Base-by-base conservation (phyloP, 2,888 invertebrate genomes). In the Prosapia bicincta region DNA sequence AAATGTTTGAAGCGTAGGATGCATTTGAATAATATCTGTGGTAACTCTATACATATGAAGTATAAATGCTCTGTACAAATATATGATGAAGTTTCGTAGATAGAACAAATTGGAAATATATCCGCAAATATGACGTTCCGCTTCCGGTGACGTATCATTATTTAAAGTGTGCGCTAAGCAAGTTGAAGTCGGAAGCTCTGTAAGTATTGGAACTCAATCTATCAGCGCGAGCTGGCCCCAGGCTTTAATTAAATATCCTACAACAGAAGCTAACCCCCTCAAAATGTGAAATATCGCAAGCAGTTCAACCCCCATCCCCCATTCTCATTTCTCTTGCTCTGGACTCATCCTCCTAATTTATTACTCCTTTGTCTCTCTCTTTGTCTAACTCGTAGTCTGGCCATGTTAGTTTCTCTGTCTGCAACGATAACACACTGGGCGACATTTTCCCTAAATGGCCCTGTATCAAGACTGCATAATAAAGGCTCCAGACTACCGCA, bases 201-300 rank as follows among this genome's bases (percentile, higher is more conserved):
- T 54, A 54, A 70, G 70, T 70, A 70, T 70, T 43, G 70, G 70
- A 70, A 70, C 70, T 43, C 70, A 43, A 70, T 70, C 70, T 70
- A 70, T 70, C 70, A 70, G 38, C 70, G 10, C 54, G 20, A 54
- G 54, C 54, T 70, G 25, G 70, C 70, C 70, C 26, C 24, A 70
- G 70, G 70, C 70, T 70, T 70, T 70, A 70, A 70, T 70, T 70
- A 70, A 70, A 70, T 72, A 66, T 72, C 72, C 72, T 66, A 72
- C 72, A 66, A 54, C 72, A 72, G 72, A 67, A 72, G 66, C 65
- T 65, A 26, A 30, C 26, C 28, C 32, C 72, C 32, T 26, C 66
- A 71, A 71, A 71, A 69, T 32, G 69, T 68, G 69, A 69, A 68
- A 67, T 38, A 73, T 73, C 38, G 38, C 26, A 38, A 43, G 43